Evolutionary conservation across 2,888 invertebrate species (phyloP).

Genomic region (Pachliopta kotzebuea): DNA sequence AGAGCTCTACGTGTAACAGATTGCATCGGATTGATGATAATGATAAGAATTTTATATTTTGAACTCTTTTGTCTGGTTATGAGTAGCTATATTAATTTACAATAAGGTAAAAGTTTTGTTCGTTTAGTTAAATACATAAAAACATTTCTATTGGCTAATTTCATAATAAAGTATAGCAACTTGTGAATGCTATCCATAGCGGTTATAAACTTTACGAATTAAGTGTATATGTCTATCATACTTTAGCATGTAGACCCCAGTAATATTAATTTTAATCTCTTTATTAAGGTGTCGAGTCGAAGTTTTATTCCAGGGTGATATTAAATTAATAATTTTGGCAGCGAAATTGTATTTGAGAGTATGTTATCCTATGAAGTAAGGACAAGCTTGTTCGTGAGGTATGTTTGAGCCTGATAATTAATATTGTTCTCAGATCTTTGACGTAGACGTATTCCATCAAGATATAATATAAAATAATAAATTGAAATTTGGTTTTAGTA

Average conservation of each 20-base stretch:
- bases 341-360: conserved; percentile 13
- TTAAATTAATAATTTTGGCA: conserved; percentile 19
- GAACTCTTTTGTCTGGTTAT: too few relatives aligned
- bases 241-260: conserved; percentile 2
- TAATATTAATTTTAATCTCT: conserved; percentile 27
- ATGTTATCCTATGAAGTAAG: conserved; percentile 25
- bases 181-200: background rate
- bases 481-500: too few relatives aligned
- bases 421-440: conserved; percentile 39
- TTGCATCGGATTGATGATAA: too few relatives aligned
- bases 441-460: conserved; percentile 12
- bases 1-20: too few relatives aligned
- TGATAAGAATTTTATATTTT: too few relatives aligned
- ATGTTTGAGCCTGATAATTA: conserved; percentile 46
- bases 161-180: background rate
- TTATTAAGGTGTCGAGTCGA: conserved; percentile 25
- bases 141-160: too few relatives aligned
- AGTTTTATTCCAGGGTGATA: conserved; percentile 23
- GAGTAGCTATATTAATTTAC: too few relatives aligned
- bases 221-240: conserved; percentile 12
- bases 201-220: conserved; percentile 20
- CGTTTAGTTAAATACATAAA: too few relatives aligned
- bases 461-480: conserved; percentile 1
- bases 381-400: conserved; percentile 23
- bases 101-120: too few relatives aligned